Conservation (phyloP, 2,113 vertebrate species). For the Poecile atricapillus region DNA sequence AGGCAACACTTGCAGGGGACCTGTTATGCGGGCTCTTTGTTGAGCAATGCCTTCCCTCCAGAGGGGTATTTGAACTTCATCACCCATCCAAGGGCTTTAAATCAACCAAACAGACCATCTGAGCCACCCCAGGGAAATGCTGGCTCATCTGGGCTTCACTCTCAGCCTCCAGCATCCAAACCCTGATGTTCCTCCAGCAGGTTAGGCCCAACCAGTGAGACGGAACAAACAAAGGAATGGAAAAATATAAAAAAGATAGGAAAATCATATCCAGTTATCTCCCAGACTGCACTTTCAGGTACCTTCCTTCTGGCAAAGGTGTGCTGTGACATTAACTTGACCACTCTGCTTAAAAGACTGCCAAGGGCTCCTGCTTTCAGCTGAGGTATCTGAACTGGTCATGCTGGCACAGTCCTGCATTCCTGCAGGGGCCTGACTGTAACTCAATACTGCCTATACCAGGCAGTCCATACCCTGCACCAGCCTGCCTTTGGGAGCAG, state of each 20-base stretch:
- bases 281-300: neutral
- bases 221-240: neutral
- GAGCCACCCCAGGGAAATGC: neutral
- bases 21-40: neutral
- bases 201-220: neutral
- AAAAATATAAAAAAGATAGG: neutral
- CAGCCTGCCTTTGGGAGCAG: neutral
- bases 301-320: neutral
- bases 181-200: neutral
- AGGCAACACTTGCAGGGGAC: neutral
- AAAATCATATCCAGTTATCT: neutral
- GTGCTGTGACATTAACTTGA: conserved; percentile 5
- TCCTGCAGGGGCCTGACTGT: neutral
- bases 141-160: neutral
- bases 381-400: neutral
- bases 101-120: neutral
- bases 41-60: neutral
- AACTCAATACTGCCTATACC: neutral
- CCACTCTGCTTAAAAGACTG: neutral
- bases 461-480: neutral
- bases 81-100: neutral
- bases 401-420: neutral
- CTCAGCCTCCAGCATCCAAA: neutral
- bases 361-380: neutral
- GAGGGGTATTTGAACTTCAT: neutral